A percentile compares a stretch with the other conserved stretches of the same genome.
phyloP scores from a whole-genome alignment of 2,888 invertebrate species.

The Fragum sueziense region DNA sequence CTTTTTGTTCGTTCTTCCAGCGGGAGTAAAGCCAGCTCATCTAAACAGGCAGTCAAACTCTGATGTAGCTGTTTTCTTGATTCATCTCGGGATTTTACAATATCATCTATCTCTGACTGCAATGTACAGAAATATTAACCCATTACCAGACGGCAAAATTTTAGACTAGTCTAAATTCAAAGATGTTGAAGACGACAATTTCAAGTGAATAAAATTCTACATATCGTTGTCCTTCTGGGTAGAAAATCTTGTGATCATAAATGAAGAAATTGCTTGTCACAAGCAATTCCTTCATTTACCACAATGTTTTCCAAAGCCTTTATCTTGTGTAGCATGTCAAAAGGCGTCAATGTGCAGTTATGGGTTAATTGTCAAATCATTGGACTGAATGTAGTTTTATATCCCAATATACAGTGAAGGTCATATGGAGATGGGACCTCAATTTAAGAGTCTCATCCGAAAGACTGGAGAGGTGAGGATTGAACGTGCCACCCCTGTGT shows the following conservation, averaged over 20 bases:
- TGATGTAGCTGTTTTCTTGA: slow-evolving; percentile 63
- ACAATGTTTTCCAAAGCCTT: background rate
- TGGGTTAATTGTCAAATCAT: too few relatives aligned
- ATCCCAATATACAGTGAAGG: too few relatives aligned
- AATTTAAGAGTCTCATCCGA: too few relatives aligned
- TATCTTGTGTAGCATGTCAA: background rate
- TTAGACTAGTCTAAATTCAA: too few relatives aligned
- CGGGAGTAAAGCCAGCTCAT: slow-evolving; percentile 68
- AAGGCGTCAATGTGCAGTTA: background rate
- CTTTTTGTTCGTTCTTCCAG: slow-evolving; percentile 63
- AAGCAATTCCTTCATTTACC: background rate
- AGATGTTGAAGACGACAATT: too few relatives aligned
- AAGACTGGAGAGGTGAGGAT: too few relatives aligned
- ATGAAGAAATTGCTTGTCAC: background rate
- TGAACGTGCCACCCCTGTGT: too few relatives aligned
- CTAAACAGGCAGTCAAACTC: slow-evolving; percentile 65
- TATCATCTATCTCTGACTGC: slow-evolving; percentile 65
- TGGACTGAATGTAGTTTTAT: too few relatives aligned
- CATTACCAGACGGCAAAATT: too few relatives aligned
- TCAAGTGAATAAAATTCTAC: too few relatives aligned
- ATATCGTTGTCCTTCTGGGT: too few relatives aligned
- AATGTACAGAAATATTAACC: slow-evolving; percentile 19
- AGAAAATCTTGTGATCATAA: background rate
- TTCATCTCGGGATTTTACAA: slow-evolving; percentile 65
- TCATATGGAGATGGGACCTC: too few relatives aligned